Base-by-base conservation (phyloP, 2,797 vertebrate species). In the Paramormyrops hopkinsi region DNA sequence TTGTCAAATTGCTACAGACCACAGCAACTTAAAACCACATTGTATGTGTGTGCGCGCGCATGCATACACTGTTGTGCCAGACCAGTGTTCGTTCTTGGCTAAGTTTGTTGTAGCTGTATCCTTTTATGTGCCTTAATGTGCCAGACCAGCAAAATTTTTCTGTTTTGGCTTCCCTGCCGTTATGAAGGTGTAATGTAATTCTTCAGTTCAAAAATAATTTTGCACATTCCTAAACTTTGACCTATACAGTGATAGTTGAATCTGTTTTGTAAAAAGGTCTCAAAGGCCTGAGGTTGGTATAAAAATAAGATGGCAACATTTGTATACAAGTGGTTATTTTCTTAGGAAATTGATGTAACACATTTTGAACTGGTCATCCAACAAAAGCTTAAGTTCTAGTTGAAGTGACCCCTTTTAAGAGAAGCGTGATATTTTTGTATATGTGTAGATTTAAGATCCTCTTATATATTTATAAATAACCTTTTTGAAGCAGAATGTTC, bases 21-120 rank as follows among this genome's bases (percentile, higher is more conserved):
- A 3, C 76, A 44, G 76, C 41, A 82, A 46, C 76, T 82, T 82
- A 82, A 46, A 79, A 76, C 3, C 12, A 41, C 14, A 17, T 1
- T 37, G 41, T 82, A 41, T n/a, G 7, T 79, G 14, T 3, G 33
- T 0, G 29, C 1, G 29, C 0, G n/a, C 1, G 8, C 33, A 37
- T 37, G 12, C 69, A 33, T 37, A 33, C 29, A 41, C 37, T 79
- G 37, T 79, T 79, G 73, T 79, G 41, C 19, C 37, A 19, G 76
- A 41, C 46, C 37, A 41, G 17, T 46, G 19, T 46, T 82, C 0
- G 2, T 7, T 82, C 37, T 82, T 46, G 37, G 37, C 41, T 19
- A 82, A 44, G 76, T 82, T 46, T 82, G 76, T 33, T 82, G 76
- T 85, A 29, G n/a, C 82, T 85, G n/a, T 51, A 85, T 84, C 46